These are phyloP conservation scores for Paratilapia polleni DNA, from an alignment of 2,113 vertebrate genomes.

Conservation along the genomic window DNA sequence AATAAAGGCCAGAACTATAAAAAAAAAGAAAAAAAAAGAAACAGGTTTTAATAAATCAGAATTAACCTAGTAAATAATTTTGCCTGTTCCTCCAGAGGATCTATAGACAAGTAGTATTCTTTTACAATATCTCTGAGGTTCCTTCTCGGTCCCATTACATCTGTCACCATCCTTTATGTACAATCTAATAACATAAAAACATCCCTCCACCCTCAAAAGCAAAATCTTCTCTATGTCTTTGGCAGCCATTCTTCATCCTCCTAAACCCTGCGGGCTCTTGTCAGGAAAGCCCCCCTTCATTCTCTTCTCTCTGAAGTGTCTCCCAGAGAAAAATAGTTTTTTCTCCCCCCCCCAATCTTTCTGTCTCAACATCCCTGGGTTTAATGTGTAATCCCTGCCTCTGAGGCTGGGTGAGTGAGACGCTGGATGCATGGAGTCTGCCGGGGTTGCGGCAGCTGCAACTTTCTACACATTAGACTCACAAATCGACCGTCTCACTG, in stretches of 20 bases:
- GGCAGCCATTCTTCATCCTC: conserved; percentile 16
- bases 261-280: conserved; percentile 35
- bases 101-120: background rate
- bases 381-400: conserved; percentile 67
- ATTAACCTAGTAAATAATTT: background rate
- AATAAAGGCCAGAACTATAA: background rate
- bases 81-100: background rate
- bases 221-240: conserved; percentile 3
- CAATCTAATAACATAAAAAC: conserved; percentile 21
- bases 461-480: conserved; percentile 68
- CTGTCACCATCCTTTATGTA: conserved; percentile 17
- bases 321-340: conserved; percentile 31
- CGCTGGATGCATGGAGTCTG: background rate
- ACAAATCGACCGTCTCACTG: conserved; percentile 56
- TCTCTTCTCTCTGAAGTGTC: conserved; percentile 32
- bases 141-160: background rate
- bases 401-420: conserved; percentile 52
- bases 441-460: conserved; percentile 54
- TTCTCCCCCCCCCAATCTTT: conserved; percentile 12
- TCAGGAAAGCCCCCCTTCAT: conserved; percentile 42
- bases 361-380: conserved; percentile 47
- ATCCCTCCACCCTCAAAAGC: background rate
- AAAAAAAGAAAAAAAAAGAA: background rate
- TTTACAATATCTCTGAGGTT: background rate
- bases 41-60: background rate